phyloP scores from a whole-genome alignment of 1,140 invertebrate genomes.

The Trichonephila clavipes region DNA sequence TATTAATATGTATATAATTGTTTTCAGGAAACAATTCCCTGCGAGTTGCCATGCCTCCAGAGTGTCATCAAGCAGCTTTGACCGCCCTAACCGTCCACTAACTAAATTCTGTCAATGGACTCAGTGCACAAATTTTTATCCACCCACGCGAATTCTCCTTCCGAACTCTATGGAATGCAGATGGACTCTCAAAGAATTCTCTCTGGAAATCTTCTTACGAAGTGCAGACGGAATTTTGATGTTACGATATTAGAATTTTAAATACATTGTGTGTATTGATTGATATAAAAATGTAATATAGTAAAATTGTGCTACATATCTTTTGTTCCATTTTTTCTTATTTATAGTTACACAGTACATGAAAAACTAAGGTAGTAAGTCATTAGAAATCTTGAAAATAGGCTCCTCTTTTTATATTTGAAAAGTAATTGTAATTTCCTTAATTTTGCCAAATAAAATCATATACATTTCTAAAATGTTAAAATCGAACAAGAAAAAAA shows the following conservation, averaged over 20 bases:
- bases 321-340: background rate
- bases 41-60: conserved; percentile 75
- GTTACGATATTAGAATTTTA: conserved; percentile 39
- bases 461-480: too few relatives aligned
- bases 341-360: too few relatives aligned
- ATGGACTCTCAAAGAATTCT: background rate
- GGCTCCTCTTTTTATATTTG: too few relatives aligned
- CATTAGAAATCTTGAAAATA: background rate
- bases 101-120: conserved; percentile 45
- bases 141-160: conserved; percentile 17
- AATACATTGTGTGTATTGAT: conserved; percentile 29
- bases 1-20: background rate
- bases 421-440: too few relatives aligned
- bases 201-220: background rate
- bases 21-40: conserved; percentile 68
- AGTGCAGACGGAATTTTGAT: conserved; percentile 30
- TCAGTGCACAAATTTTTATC: conserved; percentile 53
- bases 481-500: too few relatives aligned
- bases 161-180: background rate
- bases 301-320: conserved; percentile 50
- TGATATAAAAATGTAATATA: conserved; percentile 47
- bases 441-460: too few relatives aligned
- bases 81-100: conserved; percentile 75
- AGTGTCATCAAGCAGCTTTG: conserved; percentile 69
- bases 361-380: background rate